Conservation (phyloP, 2,797 vertebrate genomes). For the Passerculus sandwichensis region DNA sequence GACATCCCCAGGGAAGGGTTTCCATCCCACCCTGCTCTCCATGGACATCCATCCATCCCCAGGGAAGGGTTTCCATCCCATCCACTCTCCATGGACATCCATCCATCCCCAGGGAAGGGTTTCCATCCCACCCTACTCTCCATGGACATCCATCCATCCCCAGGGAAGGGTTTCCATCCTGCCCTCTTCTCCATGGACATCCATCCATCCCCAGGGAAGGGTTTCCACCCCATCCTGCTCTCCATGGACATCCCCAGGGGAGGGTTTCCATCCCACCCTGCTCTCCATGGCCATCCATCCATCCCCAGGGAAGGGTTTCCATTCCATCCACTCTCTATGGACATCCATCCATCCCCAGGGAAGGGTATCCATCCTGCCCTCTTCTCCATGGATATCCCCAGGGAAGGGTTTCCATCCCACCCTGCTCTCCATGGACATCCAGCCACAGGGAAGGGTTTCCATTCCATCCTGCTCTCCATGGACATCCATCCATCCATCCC, state of each 20-base stretch:
- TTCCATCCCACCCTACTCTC: neutral
- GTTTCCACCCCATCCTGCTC: neutral
- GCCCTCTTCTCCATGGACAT: neutral
- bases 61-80: neutral
- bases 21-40: neutral
- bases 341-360: too few relatives aligned
- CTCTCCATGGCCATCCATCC: too few relatives aligned
- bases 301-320: neutral
- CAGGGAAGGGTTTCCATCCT: neutral
- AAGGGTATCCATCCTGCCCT: fast-evolving
- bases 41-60: too few relatives aligned
- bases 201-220: too few relatives aligned
- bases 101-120: too few relatives aligned
- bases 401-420: neutral
- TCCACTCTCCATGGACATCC: neutral
- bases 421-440: neutral
- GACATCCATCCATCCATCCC: neutral
- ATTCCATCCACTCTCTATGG: neutral
- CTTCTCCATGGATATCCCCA: neutral
- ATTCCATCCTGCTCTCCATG: neutral
- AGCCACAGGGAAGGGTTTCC: neutral
- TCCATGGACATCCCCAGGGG: neutral
- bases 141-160: neutral
- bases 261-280: neutral
- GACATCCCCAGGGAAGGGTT: neutral